Base-by-base conservation (phyloP, 1,140 invertebrate species). In the Papilio helenus region DNA sequence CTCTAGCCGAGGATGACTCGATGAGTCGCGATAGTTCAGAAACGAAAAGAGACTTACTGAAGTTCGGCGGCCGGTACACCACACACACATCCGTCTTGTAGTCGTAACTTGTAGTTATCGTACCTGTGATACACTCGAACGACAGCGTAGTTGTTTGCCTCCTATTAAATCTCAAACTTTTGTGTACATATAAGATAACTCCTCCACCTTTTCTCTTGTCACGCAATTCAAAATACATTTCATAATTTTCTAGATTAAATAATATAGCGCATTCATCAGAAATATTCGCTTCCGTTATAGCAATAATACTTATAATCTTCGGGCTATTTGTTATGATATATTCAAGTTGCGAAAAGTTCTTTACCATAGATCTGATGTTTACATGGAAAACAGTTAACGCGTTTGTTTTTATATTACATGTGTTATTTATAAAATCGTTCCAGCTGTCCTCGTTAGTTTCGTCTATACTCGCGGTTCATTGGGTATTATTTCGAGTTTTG, bases 31-130 rank as follows among this genome's bases (percentile, higher is more conserved):
- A n/a, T n/a, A 79, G 29, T 58, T 79, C 65, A 3, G 46, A 49
- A 51, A 72, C 51, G 39, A 79, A 79, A 26, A 7, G 4, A 14
- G 39, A n/a, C 39, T 80, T 80, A 29, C 39, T 80, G 77, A n/a
- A n/a, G n/a, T 44, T 71, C 18, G 79, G 79, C 18, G 79, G 65
- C 18, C 61, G 46, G 49, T 80, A 80, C 44, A 46, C 44, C 1
- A 46, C 44, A 72, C 44, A 46, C 1, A 46, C 10, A 9, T 46
- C 46, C 1, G 14, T 49, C 14, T 16, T 49, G 14, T 49, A 16
- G 12, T 49, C 4, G 14, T 49, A 49, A 49, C 12, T 49, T 16
- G 12, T 49, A 1, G 12, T 16, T 2, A 16, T 49, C 46, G 46
- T 49, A 49, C 46, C 46, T 49, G 46, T 49, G 12, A 49, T 49